Percentiles rank a stretch among this genome's conserved stretches.
Conservation (phyloP, 2,888 invertebrate genomes). For the Byasa hedistus region DNA sequence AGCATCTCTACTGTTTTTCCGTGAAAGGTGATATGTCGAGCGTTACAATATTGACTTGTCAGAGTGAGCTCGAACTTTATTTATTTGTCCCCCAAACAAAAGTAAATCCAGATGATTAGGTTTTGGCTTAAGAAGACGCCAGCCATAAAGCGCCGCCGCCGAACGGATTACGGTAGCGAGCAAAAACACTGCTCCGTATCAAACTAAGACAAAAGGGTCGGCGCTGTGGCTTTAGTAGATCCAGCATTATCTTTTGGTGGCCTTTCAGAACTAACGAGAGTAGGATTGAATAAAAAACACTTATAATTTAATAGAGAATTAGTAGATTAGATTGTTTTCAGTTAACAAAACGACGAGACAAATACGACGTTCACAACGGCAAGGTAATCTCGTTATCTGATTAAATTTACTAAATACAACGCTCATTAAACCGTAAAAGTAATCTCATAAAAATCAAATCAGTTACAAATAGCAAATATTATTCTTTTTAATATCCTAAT, state of each 20-base stretch:
- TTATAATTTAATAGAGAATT: too few relatives aligned
- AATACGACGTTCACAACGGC: too few relatives aligned
- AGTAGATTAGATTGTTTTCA: background rate
- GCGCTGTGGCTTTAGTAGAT: background rate
- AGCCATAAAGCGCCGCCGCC: background rate
- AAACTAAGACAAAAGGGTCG: background rate
- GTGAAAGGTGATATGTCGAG: too few relatives aligned
- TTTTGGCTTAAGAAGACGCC: background rate
- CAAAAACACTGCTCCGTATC: background rate
- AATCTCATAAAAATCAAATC: too few relatives aligned
- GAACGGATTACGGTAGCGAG: background rate
- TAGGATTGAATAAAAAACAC: too few relatives aligned
- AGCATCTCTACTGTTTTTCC: too few relatives aligned
- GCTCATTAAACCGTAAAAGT: too few relatives aligned
- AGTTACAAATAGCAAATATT: too few relatives aligned
- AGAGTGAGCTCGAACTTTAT: background rate
- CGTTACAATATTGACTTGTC: background rate
- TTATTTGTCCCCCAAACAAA: background rate
- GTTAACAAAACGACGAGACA: too few relatives aligned
- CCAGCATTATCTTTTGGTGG: background rate
- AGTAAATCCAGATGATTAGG: background rate
- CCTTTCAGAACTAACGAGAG: background rate
- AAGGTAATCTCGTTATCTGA: too few relatives aligned
- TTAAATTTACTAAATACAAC: too few relatives aligned
- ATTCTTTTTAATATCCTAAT: too few relatives aligned